phyloP scores from a whole-genome alignment of 2,113 vertebrate species.

The Meleagris gallopavo region DNA sequence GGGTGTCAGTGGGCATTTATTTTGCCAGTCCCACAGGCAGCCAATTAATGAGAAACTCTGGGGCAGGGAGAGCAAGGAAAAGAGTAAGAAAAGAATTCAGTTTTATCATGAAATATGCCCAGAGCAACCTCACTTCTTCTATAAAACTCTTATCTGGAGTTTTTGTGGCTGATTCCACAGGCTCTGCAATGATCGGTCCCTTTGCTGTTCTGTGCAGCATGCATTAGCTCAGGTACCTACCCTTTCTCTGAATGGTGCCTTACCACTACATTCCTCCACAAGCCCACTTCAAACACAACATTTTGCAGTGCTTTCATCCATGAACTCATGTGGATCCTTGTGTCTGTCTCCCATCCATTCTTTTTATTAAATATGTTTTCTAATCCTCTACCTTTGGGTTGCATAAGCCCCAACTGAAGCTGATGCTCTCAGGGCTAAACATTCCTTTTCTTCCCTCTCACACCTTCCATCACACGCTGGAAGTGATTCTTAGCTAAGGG shows the following conservation, averaged over 20 bases:
- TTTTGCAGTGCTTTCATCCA: background rate
- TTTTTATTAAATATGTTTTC: background rate
- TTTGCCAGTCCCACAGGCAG: background rate
- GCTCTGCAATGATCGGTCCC: background rate
- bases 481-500: background rate
- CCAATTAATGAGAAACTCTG: background rate
- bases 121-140: background rate
- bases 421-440: background rate
- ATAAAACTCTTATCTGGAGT: background rate
- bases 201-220: accelerated
- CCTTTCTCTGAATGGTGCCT: background rate
- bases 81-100: background rate
- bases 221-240: background rate
- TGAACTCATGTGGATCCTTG: background rate
- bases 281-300: background rate
- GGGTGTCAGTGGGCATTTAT: background rate
- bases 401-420: background rate
- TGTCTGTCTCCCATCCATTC: background rate
- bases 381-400: background rate
- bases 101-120: accelerated
- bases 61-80: background rate
- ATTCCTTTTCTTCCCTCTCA: background rate
- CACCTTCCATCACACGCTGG: background rate
- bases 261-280: too few species aligned
- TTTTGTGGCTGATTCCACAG: background rate